phyloP scores from a whole-genome alignment of 2,113 vertebrate genomes.

The Panthera leo region DNA sequence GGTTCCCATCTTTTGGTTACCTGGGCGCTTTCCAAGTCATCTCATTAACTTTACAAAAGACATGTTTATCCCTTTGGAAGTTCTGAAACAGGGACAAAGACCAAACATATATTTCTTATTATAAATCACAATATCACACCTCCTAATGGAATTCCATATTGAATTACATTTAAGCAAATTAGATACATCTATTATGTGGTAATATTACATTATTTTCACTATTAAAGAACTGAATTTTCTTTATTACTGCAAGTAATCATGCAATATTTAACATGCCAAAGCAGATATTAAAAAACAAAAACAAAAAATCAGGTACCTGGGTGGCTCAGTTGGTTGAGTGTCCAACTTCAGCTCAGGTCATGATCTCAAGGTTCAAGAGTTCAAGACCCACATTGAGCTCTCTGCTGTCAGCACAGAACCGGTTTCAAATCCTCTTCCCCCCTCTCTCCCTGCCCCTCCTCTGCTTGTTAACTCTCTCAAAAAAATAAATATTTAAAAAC shows the following conservation, averaged over 20 bases:
- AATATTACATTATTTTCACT: not conserved
- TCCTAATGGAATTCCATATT: not conserved
- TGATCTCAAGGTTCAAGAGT: no score
- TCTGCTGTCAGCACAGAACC: no score
- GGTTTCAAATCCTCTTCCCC: no score
- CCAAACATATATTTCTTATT: not conserved
- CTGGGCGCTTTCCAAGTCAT: not conserved
- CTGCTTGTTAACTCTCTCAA: no score
- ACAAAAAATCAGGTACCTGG: no score
- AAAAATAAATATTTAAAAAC: no score
- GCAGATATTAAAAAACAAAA: not conserved
- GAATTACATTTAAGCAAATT: conserved; percentile 16
- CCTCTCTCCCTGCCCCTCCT: no score
- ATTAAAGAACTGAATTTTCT: not conserved
- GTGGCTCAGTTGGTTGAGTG: no score
- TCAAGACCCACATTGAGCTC: no score
- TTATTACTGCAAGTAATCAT: not conserved
- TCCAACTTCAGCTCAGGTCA: no score
- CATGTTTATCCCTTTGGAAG: not conserved
- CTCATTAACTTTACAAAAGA: not conserved
- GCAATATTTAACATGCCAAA: not conserved
- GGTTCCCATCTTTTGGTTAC: not conserved
- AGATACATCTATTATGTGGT: not conserved
- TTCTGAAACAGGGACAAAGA: not conserved
- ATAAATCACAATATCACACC: not conserved